Percentiles rank a stretch among this genome's conserved stretches.
These are phyloP conservation scores for Pachypeltis micranthus DNA, from an alignment of 1,140 invertebrate genomes.

Conservation along the genomic window DNA sequence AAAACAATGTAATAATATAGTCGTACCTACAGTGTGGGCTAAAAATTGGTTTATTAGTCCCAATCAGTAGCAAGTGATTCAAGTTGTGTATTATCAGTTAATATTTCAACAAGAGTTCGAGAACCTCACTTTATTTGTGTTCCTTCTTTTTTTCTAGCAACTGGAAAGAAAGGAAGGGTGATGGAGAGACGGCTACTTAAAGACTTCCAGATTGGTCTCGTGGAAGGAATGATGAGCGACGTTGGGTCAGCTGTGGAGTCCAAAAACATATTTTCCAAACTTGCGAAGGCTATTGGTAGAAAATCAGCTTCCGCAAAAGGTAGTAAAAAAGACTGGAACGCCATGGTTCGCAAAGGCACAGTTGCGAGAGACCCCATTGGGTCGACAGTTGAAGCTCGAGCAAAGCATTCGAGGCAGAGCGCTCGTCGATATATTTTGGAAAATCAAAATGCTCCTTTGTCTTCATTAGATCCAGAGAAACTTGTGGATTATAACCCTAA, in stretches of 20 bases:
- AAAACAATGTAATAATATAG: no score
- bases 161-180: conserved; percentile 69
- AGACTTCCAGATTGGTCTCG: conserved; percentile 78
- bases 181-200: conserved; percentile 76
- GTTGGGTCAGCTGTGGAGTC: conserved; percentile 51
- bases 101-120: no score
- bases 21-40: no score
- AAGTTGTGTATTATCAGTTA: no score
- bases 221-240: conserved; percentile 66
- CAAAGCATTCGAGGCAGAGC: conserved; percentile 51
- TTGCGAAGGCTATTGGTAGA: conserved; percentile 60
- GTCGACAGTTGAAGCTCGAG: conserved; percentile 48
- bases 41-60: no score
- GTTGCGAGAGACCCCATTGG: conserved; percentile 62
- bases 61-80: no score
- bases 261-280: conserved; percentile 67
- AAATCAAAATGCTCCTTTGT: conserved; percentile 42
- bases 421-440: conserved; percentile 49
- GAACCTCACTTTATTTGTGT: no score
- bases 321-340: conserved; percentile 74
- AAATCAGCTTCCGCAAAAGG: conserved; percentile 40
- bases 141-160: conserved; percentile 41
- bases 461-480: conserved; percentile 52
- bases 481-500: conserved; percentile 70
- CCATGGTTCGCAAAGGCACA: conserved; percentile 57